Conservation (phyloP, 1,140 invertebrate species). For the Palaemon carinicauda region DNA sequence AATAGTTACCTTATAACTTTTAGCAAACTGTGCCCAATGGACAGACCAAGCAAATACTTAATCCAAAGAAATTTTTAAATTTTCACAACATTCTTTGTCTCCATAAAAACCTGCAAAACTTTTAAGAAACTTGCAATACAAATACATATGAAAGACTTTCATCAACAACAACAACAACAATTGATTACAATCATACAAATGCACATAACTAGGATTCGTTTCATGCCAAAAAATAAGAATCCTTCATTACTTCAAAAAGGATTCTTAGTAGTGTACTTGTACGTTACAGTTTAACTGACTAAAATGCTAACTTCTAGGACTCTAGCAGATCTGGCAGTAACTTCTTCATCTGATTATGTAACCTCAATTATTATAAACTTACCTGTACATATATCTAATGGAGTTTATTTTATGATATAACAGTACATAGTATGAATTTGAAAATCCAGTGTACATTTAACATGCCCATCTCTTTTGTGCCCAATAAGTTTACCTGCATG, state of each 20-base stretch:
- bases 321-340: constrained; percentile 5
- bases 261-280: background rate
- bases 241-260: background rate
- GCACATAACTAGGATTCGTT: constrained; percentile 17
- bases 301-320: background rate
- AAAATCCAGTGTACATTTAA: too few relatives aligned
- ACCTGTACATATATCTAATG: too few relatives aligned
- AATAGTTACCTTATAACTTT: too few relatives aligned
- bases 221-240: background rate
- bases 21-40: background rate
- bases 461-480: too few relatives aligned
- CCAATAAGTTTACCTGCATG: too few relatives aligned
- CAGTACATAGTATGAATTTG: too few relatives aligned
- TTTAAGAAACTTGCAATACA: constrained; percentile 37
- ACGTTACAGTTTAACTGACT: background rate
- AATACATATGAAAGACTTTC: constrained; percentile 48
- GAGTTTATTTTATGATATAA: too few relatives aligned
- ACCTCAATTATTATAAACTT: too few relatives aligned
- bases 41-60: background rate
- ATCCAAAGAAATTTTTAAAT: background rate
- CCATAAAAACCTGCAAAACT: constrained; percentile 37
- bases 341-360: background rate
- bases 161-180: constrained; percentile 45
- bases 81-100: constrained; percentile 15
- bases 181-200: constrained; percentile 49